These are phyloP conservation scores for Psittacus erithacus DNA, from an alignment of 2,113 vertebrate species.

Conservation along the genomic window DNA sequence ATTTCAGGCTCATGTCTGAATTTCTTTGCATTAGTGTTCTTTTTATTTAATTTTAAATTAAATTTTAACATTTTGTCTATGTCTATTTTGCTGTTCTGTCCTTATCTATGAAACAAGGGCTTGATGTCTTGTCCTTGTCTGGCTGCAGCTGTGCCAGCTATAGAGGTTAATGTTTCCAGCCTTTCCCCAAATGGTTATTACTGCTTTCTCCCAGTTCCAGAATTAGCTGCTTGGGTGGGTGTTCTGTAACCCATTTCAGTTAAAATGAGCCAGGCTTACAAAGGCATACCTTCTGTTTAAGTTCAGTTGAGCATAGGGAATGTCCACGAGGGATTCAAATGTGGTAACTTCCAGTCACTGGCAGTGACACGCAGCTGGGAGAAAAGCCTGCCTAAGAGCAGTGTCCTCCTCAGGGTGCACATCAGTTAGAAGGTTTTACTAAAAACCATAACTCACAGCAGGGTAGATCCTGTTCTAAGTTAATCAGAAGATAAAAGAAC, in stretches of 20 bases:
- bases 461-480: not conserved
- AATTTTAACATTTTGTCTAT: slow-evolving; percentile 50
- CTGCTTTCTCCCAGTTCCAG: slow-evolving; percentile 7
- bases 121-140: slow-evolving; percentile 49
- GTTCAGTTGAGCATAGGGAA: not conserved
- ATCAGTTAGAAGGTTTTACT: not conserved
- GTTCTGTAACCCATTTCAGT: not conserved
- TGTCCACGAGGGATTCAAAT: not conserved
- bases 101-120: slow-evolving; percentile 1
- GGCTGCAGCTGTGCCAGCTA: slow-evolving; percentile 47
- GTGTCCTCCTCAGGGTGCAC: not conserved
- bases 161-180: slow-evolving; percentile 13
- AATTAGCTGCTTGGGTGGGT: not conserved
- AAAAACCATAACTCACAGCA: not conserved
- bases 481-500: not conserved
- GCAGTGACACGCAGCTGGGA: not conserved
- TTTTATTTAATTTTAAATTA: slow-evolving; percentile 7
- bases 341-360: not conserved
- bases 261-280: not conserved
- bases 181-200: not conserved
- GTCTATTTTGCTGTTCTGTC: slow-evolving; percentile 26
- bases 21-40: slow-evolving; percentile 29
- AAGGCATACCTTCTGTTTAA: not conserved
- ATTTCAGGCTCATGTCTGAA: slow-evolving; percentile 34
- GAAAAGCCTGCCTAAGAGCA: not conserved